These are phyloP conservation scores for Saccopteryx leptura DNA, from an alignment of 2,113 vertebrate species.

Conservation along the genomic window DNA sequence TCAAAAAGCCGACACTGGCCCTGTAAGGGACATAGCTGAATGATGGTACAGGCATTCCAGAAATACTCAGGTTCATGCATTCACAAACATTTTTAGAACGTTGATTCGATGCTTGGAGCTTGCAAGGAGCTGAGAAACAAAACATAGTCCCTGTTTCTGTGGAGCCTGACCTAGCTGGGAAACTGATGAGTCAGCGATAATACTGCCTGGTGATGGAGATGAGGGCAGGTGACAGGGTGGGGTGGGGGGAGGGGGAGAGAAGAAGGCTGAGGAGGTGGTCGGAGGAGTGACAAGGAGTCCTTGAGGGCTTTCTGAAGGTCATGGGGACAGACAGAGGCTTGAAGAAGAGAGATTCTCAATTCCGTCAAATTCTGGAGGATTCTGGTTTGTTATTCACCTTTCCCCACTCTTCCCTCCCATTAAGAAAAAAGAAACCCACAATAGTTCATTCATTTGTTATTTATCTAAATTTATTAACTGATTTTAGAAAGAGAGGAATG, in stretches of 20 bases:
- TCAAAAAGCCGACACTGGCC: neutral
- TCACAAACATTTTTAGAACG: neutral
- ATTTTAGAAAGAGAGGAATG: too few species aligned
- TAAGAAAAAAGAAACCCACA: neutral
- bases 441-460: neutral
- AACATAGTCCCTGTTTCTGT: too few species aligned
- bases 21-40: neutral
- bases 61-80: neutral
- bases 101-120: neutral
- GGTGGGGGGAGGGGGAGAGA: too few species aligned
- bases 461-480: too few species aligned
- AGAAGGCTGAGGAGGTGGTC: neutral
- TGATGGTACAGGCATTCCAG: neutral
- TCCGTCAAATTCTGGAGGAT: neutral
- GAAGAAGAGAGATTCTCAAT: neutral
- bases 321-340: neutral
- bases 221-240: neutral
- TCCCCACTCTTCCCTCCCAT: neutral
- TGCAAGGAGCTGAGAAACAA: neutral
- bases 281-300: neutral
- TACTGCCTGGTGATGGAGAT: neutral
- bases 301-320: conserved; percentile 5
- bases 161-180: neutral
- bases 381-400: neutral
- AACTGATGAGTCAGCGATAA: neutral